Percentiles rank a stretch among this genome's conserved stretches.
These are phyloP conservation scores for Dryobotodes eremita DNA, from an alignment of 2,888 invertebrate species.

Conservation along the genomic window DNA sequence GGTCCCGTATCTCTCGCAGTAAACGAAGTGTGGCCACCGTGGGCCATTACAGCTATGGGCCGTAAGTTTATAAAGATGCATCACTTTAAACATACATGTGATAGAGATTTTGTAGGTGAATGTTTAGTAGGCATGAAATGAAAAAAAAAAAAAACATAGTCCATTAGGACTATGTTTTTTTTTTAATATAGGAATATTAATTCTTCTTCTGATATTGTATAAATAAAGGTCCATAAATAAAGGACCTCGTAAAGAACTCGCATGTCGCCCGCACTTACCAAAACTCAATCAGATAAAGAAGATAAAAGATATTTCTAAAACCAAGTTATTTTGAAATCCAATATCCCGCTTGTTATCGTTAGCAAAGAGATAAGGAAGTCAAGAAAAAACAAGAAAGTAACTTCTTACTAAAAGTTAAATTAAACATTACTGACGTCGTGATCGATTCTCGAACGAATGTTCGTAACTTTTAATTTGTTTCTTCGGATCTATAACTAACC, in stretches of 20 bases:
- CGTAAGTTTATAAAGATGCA: neutral
- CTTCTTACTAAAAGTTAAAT: constrained; percentile 52
- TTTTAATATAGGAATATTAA: no score
- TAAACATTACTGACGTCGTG: constrained; percentile 44
- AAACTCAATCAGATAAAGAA: constrained; percentile 15
- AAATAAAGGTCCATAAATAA: no score
- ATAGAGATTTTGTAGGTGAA: neutral
- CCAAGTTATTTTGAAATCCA: constrained; percentile 39
- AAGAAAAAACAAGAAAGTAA: constrained; percentile 36
- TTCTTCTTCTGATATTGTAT: neutral
- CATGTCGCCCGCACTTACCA: neutral
- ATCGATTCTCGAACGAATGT: constrained; percentile 36
- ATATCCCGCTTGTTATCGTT: constrained; percentile 30
- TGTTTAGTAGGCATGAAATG: neutral
- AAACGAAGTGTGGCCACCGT: neutral
- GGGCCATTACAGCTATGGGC: neutral
- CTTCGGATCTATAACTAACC: constrained; percentile 51
- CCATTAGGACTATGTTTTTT: no score
- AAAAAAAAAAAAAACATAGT: neutral
- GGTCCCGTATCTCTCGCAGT: constrained; percentile 7
- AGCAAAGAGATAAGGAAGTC: constrained; percentile 35
- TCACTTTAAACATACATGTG: neutral
- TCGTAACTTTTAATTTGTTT: constrained; percentile 59
- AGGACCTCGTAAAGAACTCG: neutral
- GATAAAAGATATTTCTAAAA: constrained; percentile 22